These are phyloP conservation scores for Lordiphosa clarofinis DNA, from an alignment of 1,140 invertebrate genomes.

Conservation along the genomic window DNA sequence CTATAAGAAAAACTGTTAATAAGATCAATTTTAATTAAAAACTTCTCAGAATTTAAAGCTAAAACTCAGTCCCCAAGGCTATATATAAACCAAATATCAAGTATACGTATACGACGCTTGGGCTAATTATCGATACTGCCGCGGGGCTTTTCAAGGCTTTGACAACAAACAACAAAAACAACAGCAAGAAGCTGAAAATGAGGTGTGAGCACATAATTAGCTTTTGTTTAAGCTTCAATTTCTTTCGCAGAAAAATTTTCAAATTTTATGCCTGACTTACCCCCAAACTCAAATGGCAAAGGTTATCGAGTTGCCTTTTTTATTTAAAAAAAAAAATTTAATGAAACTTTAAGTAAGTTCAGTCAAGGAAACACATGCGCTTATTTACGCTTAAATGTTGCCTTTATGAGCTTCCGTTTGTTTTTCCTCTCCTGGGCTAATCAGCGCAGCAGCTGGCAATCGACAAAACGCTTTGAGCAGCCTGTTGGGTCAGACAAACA, in stretches of 20 bases:
- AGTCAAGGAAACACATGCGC: too few relatives aligned
- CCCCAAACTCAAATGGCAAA: conserved; percentile 18
- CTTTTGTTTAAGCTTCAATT: conserved; percentile 47
- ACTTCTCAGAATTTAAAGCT: not conserved
- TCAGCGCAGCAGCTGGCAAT: conserved; percentile 57
- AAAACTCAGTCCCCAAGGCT: not conserved
- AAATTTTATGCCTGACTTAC: conserved; percentile 44
- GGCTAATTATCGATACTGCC: conserved; percentile 40
- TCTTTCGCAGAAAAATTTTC: conserved; percentile 24
- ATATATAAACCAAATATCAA: conserved; percentile 12
- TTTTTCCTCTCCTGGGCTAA: conserved; percentile 37
- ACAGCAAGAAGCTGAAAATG: conserved; percentile 9
- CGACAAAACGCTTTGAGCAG: conserved; percentile 49
- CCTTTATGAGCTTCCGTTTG: conserved; percentile 12
- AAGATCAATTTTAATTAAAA: too few relatives aligned
- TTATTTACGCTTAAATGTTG: not conserved
- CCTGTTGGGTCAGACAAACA: conserved; percentile 71
- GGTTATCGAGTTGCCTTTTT: conserved; percentile 9
- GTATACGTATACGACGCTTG: conserved; percentile 29
- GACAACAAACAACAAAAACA: conserved; percentile 18
- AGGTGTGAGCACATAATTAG: conserved; percentile 41
- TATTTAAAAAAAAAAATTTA: not conserved
- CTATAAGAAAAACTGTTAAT: too few relatives aligned
- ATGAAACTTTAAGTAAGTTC: not conserved
- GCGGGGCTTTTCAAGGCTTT: conserved; percentile 17